Evolutionary conservation across 2,113 vertebrate genomes (phyloP).

Genomic region (Pseudolaguvia tuberculata): DNA sequence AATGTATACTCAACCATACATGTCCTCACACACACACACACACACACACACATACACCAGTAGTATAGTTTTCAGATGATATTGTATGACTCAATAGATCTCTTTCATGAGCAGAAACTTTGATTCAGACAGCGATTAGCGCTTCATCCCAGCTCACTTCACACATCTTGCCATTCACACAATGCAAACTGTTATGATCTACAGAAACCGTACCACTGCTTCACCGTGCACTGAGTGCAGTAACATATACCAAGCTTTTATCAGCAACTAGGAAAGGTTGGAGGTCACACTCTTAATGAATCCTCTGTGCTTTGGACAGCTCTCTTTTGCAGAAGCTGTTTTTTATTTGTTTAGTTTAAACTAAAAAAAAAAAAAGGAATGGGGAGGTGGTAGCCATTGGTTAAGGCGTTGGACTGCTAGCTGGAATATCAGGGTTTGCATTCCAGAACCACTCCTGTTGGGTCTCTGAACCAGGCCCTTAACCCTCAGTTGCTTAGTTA

Average conservation of each 20-base stretch:
- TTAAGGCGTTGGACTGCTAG: no score
- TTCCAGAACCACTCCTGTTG: no score
- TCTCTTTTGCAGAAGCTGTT: no score
- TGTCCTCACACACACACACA: background rate
- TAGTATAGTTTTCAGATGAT: background rate
- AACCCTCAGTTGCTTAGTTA: no score
- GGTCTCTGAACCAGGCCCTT: no score
- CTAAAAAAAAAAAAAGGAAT: no score
- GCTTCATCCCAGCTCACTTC: background rate
- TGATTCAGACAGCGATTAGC: background rate
- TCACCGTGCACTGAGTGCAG: background rate
- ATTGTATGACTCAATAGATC: background rate
- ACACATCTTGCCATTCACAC: background rate
- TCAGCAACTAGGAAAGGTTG: background rate
- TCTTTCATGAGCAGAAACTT: constrained; percentile 2
- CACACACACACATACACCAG: background rate
- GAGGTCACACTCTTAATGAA: constrained; percentile 2
- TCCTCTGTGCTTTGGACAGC: no score
- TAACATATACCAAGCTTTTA: constrained; percentile 1
- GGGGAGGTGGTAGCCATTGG: no score
- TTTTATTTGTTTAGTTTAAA: no score
- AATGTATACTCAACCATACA: background rate
- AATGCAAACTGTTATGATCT: background rate
- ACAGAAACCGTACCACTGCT: background rate
- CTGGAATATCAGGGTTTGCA: no score